phyloP scores from a whole-genome alignment of 2,113 vertebrate species.

The Procavia capensis region DNA sequence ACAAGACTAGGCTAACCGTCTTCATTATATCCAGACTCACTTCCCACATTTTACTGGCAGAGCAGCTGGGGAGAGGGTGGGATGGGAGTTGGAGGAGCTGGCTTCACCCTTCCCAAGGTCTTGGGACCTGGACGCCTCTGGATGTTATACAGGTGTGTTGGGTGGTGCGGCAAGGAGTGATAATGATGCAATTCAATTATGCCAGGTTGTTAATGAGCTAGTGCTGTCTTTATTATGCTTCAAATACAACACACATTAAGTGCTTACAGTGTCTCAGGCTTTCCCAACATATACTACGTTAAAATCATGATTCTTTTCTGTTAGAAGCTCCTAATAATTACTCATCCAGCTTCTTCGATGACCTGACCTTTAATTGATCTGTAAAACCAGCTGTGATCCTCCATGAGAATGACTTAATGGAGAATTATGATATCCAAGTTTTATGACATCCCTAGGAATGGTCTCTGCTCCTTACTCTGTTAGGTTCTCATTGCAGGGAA shows the following conservation, averaged over 20 bases:
- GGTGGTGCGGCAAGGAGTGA: conserved; percentile 52
- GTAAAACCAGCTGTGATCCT: conserved; percentile 32
- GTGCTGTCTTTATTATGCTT: conserved; percentile 67
- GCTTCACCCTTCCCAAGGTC: conserved; percentile 27
- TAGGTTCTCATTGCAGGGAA: neutral
- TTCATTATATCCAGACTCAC: neutral
- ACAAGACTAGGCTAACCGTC: neutral
- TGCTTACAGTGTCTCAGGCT: neutral
- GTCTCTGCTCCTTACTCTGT: neutral
- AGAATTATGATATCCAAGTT: neutral
- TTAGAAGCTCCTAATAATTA: conserved; percentile 28
- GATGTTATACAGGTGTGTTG: neutral
- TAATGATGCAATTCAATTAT: conserved; percentile 67
- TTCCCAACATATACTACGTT: conserved; percentile 2
- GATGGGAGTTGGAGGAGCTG: neutral
- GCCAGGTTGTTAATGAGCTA: conserved; percentile 56
- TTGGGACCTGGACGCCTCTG: neutral
- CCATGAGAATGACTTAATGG: neutral
- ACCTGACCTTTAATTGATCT: conserved; percentile 42
- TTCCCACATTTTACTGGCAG: neutral
- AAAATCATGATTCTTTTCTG: neutral
- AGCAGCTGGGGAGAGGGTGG: neutral
- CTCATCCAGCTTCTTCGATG: conserved; percentile 43
- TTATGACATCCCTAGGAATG: neutral
- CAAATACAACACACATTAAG: conserved; percentile 20